Evolutionary conservation across 1,140 invertebrate species (phyloP).

Genomic region (Pteromalus puparum): DNA sequence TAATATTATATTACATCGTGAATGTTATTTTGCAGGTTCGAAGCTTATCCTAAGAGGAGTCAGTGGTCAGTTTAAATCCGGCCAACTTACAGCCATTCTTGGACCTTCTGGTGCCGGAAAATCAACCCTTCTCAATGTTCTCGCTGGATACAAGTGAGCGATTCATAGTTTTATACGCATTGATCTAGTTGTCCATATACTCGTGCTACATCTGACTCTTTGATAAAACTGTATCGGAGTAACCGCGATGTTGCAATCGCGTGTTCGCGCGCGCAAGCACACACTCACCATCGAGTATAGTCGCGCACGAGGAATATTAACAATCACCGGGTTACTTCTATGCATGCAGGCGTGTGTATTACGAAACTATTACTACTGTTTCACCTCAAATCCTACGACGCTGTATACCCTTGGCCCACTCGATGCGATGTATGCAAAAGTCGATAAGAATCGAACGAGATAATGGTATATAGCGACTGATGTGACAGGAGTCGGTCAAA

Average conservation of each 20-base stretch:
- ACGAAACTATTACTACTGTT: not conserved
- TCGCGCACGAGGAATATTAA: not conserved
- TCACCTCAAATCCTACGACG: too few relatives aligned
- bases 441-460: too few relatives aligned
- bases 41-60: slow-evolving; percentile 84
- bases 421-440: too few relatives aligned
- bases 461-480: too few relatives aligned
- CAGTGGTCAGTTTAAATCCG: slow-evolving; percentile 84
- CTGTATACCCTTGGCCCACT: too few relatives aligned
- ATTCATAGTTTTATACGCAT: too few relatives aligned
- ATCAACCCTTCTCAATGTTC: slow-evolving; percentile 89
- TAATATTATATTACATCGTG: too few relatives aligned
- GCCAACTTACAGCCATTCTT: slow-evolving; percentile 88
- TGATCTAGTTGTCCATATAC: too few relatives aligned
- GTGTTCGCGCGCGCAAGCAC: not conserved
- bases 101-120: slow-evolving; percentile 95
- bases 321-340: not conserved
- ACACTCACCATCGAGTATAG: not conserved
- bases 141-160: slow-evolving; percentile 90
- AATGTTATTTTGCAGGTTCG: slow-evolving; percentile 74
- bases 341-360: not conserved
- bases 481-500: too few relatives aligned
- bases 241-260: not conserved
- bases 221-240: not conserved
- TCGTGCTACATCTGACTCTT: too few relatives aligned